A percentile compares a stretch with the other conserved stretches of the same genome.
phyloP scores from a whole-genome alignment of 2,888 invertebrate species.

The Megalurothrips usitatus region DNA sequence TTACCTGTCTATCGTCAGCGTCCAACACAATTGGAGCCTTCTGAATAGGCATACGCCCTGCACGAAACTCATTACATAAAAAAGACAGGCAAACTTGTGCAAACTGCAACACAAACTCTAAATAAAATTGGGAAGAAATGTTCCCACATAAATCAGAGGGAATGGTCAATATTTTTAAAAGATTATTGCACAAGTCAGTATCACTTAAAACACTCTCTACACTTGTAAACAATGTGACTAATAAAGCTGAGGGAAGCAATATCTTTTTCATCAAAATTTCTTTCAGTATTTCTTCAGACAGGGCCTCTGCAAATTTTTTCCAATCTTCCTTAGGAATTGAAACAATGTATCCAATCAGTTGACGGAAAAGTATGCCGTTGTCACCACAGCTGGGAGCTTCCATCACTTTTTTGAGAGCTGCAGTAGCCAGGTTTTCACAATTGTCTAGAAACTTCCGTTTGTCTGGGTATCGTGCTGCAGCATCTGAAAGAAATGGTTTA shows the following conservation, averaged over 20 bases:
- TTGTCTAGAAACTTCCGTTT: not conserved
- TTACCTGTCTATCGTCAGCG: not conserved
- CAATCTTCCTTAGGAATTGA: not conserved
- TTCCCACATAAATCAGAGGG: not conserved
- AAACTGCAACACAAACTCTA: not conserved
- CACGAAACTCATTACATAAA: not conserved
- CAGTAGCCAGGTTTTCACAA: not conserved
- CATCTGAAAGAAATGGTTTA: not conserved
- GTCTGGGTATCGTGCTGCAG: not conserved
- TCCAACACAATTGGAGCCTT: not conserved
- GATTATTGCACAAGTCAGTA: not conserved
- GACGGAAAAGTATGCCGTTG: not conserved
- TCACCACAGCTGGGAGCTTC: not conserved
- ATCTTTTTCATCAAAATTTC: not conserved
- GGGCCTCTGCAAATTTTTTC: too few relatives aligned
- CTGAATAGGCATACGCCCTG: not conserved
- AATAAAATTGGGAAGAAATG: not conserved
- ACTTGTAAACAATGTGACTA: not conserved
- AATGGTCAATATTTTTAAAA: not conserved
- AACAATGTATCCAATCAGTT: not conserved
- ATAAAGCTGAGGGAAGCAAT: not conserved
- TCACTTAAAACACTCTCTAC: not conserved
- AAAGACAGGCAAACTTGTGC: not conserved
- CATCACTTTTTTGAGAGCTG: not conserved
- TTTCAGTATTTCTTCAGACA: not conserved